Evolutionary conservation across 2,113 vertebrate species (phyloP), one percentile per base, ranked within the genome.

Genomic region (Dipodomys ordii): DNA sequence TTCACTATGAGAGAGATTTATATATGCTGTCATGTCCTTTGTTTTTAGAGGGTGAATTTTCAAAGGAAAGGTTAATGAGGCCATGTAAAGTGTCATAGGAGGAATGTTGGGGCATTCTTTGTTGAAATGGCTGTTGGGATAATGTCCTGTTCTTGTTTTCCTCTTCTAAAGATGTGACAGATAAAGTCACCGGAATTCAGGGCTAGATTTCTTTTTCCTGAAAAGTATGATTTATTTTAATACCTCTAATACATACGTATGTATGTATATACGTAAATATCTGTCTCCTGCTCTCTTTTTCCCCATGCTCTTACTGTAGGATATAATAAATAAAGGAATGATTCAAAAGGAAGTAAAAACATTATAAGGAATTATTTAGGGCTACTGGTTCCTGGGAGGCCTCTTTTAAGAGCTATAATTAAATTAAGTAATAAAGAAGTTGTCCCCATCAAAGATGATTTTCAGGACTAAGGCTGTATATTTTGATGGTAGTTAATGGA

Each of bases 381-480:
- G 74, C 93, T 92, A 44, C 30, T 95, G 25, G 19, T 95, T 94
- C 72, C 83, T 72, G 39, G 86, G 90, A 92, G 95, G 80, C 81
- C 71, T 95, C 74, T 90, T 87, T 6, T 83, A 95, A 96, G 82
- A 93, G 80, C 88, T 64, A 60, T 94, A 92, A 97, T 94, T 95
- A 83, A 95, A 90, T 96, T 95, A 96, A 95, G 69, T 95, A 90
- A 90, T 95, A 93, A 94, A 94, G 62, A 91, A 74, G 16, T 91
- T 94, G 80, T 65, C 32, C 49, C 28, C 72, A 81, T 90, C 86
- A 92, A 92, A 91, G 74, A 94, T 85, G 82, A 90, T 95, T 93
- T 94, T 90, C 62, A 74, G 53, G 44, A 90, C 90, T 62, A 72
- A 88, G 57, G 88, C 82, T 88, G 27, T 94, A 49, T 95, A 86